phyloP scores from a whole-genome alignment of 2,113 vertebrate genomes.

The Aldabrachelys gigantea region DNA sequence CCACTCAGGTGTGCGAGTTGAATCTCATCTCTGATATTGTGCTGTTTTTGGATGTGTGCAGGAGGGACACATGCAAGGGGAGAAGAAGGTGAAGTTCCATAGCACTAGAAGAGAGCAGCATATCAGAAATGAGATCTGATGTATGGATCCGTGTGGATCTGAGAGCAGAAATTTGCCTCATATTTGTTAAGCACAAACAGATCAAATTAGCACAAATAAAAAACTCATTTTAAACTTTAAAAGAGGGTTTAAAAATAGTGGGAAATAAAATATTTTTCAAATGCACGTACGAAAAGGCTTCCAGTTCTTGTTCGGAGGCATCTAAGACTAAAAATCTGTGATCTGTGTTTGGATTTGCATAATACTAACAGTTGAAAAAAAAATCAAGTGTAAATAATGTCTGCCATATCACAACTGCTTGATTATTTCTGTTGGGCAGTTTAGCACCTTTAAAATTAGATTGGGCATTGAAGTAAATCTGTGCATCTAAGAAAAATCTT shows the following conservation, averaged over 20 bases:
- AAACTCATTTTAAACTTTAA: not conserved
- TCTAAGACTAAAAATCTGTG: conserved; percentile 6
- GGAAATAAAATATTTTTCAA: not conserved
- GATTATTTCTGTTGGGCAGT: conserved; percentile 54
- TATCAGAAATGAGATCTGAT: not conserved
- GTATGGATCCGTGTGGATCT: not conserved
- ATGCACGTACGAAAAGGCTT: not conserved
- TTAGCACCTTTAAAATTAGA: conserved; percentile 48
- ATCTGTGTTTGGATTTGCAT: conserved; percentile 40
- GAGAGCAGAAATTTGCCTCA: not conserved
- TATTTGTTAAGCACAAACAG: not conserved
- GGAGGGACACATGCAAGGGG: not conserved
- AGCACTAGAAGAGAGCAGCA: not conserved
- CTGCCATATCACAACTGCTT: conserved; percentile 6
- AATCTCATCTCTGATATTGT: not conserved
- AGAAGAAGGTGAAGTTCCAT: not conserved
- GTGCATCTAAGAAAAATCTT: not conserved
- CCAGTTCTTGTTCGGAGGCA: not conserved
- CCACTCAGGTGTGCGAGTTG: not conserved
- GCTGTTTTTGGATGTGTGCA: not conserved
- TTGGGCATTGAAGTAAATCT: not conserved
- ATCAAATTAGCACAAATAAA: not conserved
- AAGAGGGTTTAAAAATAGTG: not conserved
- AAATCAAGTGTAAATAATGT: not conserved
- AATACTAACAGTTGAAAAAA: conserved; percentile 15